A percentile compares a stretch with the other conserved stretches of the same genome.
Evolutionary conservation across 1,140 invertebrate genomes (phyloP).

Genomic region (Leptinotarsa texana): DNA sequence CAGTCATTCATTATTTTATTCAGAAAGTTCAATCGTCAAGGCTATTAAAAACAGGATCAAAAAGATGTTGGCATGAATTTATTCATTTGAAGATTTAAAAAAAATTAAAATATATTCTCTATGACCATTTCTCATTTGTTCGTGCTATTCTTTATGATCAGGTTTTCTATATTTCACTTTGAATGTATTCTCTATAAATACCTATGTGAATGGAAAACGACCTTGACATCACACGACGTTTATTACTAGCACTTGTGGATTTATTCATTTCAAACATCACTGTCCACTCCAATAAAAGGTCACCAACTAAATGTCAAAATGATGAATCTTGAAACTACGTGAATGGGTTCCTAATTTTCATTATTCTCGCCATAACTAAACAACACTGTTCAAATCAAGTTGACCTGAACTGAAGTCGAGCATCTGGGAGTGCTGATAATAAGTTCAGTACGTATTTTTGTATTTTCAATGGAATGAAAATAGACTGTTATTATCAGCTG

Average conservation of each 20-base stretch:
- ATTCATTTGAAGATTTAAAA: no score
- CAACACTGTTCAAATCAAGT: background rate
- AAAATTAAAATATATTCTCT: no score
- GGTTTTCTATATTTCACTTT: background rate
- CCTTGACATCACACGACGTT: conserved; percentile 5
- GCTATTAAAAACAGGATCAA: no score
- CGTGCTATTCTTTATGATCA: no score
- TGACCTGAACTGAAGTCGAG: background rate
- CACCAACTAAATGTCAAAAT: background rate
- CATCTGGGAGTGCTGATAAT: conserved; percentile 2
- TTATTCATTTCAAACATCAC: background rate
- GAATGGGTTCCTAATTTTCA: background rate
- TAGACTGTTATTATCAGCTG: background rate
- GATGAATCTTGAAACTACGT: background rate
- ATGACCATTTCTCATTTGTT: no score
- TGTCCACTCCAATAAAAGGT: background rate
- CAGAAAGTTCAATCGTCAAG: no score
- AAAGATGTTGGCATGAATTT: no score
- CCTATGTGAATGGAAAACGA: conserved; percentile 14
- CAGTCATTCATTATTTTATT: no score
- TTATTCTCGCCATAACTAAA: background rate
- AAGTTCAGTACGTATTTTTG: background rate
- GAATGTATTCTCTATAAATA: background rate
- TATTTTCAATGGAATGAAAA: background rate
- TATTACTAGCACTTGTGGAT: background rate